These are phyloP conservation scores for Rhinopomastus cyanomelas DNA, from an alignment of 2,113 vertebrate species.

Conservation along the genomic window DNA sequence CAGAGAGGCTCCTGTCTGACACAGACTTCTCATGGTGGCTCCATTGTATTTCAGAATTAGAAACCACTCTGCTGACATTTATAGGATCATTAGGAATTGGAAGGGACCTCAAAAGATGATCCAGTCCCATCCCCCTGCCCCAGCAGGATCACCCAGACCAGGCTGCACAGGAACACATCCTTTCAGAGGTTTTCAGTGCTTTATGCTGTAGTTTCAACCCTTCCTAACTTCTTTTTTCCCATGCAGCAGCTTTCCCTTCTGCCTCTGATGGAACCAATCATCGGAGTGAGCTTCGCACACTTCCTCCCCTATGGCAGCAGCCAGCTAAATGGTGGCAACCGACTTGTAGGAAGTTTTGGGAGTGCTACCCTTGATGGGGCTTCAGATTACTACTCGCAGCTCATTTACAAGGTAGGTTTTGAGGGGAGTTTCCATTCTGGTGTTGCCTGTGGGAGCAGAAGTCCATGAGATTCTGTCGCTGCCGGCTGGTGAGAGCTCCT, in stretches of 20 bases:
- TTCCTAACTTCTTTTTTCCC: constrained; percentile 30
- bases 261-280: constrained; percentile 94
- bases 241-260: constrained; percentile 89
- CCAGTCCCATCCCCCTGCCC: no score
- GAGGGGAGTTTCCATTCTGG: not conserved
- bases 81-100: no score
- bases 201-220: not conserved
- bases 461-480: not conserved
- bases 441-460: not conserved
- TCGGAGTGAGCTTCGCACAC: constrained; percentile 90
- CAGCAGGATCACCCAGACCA: no score
- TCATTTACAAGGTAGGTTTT: constrained; percentile 87
- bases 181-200: not conserved
- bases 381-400: constrained; percentile 95
- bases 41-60: not conserved
- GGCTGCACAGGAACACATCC: no score
- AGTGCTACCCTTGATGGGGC: constrained; percentile 90
- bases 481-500: not conserved
- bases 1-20: not conserved
- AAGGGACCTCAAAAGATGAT: no score
- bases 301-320: constrained; percentile 92
- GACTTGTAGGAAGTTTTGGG: constrained; percentile 90
- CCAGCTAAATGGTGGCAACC: constrained; percentile 84
- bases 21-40: not conserved
- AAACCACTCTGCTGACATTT: not conserved